Evolutionary conservation across 1,140 invertebrate species (phyloP), one percentile per base, ranked within the genome.

Genomic region (Drosophila murphyi): DNA sequence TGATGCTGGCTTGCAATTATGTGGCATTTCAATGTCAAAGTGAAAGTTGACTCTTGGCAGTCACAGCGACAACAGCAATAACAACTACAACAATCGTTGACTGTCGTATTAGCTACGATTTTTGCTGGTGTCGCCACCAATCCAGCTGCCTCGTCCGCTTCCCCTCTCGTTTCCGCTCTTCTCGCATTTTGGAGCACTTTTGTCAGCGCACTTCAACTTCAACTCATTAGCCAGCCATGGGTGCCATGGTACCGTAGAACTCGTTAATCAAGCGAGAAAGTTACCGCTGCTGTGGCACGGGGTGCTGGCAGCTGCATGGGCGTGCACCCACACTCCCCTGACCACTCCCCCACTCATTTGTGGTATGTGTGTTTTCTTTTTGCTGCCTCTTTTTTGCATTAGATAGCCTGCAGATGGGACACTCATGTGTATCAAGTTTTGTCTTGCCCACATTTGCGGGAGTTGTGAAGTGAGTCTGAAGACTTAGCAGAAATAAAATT

Each of bases 11-110:
- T 80, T 72, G 85, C 80, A 89, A 89, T 89, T 89, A 81, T 89
- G 55, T 62, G 52, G 71, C 74, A 85, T 90, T 91, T 91, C 90
- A 91, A 91, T 91, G 90, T 91, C 90, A 91, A 91, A 91, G 90
- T 91, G 90, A 91, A 91, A 91, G 90, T 91, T 90, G 74, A 85
- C 86, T 88, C 77, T 83, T 68, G 54, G 45, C 68, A 77, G 47
- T 80, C 71, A 35, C 64, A 63, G 47, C 41, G 48, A 64, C 54
- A 59, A 51, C 43, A 32, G 39, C 63, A 56, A 4, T 55, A 39
- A 12, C 54, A 59, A 51, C 43, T 28, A 50, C 63, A 56, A 4
- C 63, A 39, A 12, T 54, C 60, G 61, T 57, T 43, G 67, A 48
- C 61, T 62, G 57, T 48, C 67, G 51, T 47, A 54, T 75, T 79